These are phyloP conservation scores for Fratercula arctica DNA, from an alignment of 2,797 vertebrate genomes.

Conservation along the genomic window DNA sequence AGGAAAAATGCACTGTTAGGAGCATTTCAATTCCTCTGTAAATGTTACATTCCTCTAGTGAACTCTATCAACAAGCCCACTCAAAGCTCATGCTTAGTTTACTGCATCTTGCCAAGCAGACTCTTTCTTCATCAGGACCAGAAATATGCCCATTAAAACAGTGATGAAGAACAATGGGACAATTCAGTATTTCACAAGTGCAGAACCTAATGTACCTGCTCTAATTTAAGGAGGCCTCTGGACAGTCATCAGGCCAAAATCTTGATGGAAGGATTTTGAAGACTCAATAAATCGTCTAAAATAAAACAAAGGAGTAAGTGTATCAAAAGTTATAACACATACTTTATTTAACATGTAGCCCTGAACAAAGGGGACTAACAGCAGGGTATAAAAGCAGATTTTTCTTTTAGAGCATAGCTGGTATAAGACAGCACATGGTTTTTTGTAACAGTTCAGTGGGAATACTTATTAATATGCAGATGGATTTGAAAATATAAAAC, in stretches of 20 bases:
- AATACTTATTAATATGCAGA: not conserved
- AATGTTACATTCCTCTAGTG: conserved; percentile 1
- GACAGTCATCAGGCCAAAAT: conserved; percentile 33
- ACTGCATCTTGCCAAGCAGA: conserved; percentile 10
- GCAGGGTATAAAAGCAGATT: not conserved
- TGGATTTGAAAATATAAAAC: conserved; percentile 1
- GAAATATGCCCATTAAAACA: conserved; percentile 23
- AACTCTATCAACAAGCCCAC: conserved; percentile 30
- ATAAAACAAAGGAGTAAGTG: conserved; percentile 41
- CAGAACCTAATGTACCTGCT: conserved; percentile 30
- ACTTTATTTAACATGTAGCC: conserved; percentile 20
- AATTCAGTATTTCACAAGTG: conserved; percentile 35
- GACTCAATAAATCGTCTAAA: conserved; percentile 43
- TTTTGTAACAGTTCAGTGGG: not conserved
- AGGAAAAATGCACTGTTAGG: not conserved
- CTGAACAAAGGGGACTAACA: not conserved
- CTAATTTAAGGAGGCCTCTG: conserved; percentile 41
- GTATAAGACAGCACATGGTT: not conserved
- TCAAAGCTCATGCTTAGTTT: conserved; percentile 35
- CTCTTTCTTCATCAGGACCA: conserved; percentile 37
- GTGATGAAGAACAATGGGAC: conserved; percentile 39
- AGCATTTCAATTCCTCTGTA: conserved; percentile 13
- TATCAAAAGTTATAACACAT: conserved; percentile 18
- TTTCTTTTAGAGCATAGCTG: not conserved
- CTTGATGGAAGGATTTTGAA: conserved; percentile 39